Evolutionary conservation across 2,888 invertebrate species (phyloP), one percentile per base, ranked within the genome.

Genomic region (Plagiodera versicolora): DNA sequence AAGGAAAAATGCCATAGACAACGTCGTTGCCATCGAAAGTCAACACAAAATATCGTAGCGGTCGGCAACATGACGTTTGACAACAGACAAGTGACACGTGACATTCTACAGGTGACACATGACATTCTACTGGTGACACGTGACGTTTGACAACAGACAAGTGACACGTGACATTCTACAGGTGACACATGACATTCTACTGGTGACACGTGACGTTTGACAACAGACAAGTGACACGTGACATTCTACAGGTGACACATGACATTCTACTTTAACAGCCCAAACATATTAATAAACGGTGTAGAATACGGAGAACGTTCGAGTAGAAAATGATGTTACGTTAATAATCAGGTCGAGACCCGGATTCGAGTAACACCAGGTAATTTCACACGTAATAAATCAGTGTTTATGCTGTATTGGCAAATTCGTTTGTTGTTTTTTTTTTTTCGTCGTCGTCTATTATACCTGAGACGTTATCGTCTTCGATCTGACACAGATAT

Each of bases 391-490:
- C 53, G 53, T 53, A 16, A 44, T 44, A 44, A 53, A 53, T 53
- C 44, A 53, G 44, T 19, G 53, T 44, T 24, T 24, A 24, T 24
- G 24, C 28, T 39, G 17, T 20, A 28, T 53, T 53, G 44, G 19
- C 24, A 19, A 53, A 53, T 53, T 44, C 16, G 11, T 16, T 53
- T 44, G 44, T 53, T 53, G 53, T 53, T 55, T 47, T 45, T 55
- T 24, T 39, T 39, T 4, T 39, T 39, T 39, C 11, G 14, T 64
- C 47, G 56, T 58, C 52, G 67, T 39, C 60, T 56, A 48, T 48
- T 56, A 30, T 28, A n/a, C 8, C 14, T 35, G 48, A 20, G 55
- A 32, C 11, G 32, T 10, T 32, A 32, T 24, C 24, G 11, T 32
- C 32, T 32, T 32, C 32, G 9, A 32, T 39, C 39, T 39, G 14